Conservation (phyloP, 2,888 invertebrate genomes). For the Myathropa florea region DNA sequence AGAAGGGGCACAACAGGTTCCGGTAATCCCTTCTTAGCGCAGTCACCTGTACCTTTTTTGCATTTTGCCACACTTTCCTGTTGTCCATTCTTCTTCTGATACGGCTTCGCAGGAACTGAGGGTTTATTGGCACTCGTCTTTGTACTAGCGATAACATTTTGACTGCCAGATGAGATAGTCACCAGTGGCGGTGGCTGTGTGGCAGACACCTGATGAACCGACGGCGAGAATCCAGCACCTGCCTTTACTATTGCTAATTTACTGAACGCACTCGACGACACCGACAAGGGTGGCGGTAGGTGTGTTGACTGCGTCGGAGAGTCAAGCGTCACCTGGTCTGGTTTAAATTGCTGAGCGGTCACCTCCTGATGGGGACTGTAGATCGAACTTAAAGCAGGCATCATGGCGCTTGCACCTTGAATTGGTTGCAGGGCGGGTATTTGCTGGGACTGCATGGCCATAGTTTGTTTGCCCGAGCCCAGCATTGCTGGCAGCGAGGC, state of each 20-base stretch:
- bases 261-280: slow-evolving; percentile 62
- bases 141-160: slow-evolving; percentile 50
- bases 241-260: slow-evolving; percentile 60
- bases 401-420: slow-evolving; percentile 71
- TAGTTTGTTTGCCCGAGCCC: slow-evolving; percentile 68
- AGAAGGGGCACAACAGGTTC: slow-evolving; percentile 8
- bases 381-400: slow-evolving; percentile 78
- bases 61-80: slow-evolving; percentile 71
- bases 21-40: slow-evolving; percentile 5
- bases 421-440: slow-evolving; percentile 79
- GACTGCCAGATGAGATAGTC: slow-evolving; percentile 73
- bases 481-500: slow-evolving; percentile 79
- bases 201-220: slow-evolving; percentile 63
- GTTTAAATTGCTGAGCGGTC: slow-evolving; percentile 63
- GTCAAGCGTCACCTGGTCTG: slow-evolving; percentile 63
- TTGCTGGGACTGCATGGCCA: slow-evolving; percentile 67
- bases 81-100: slow-evolving; percentile 73
- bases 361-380: slow-evolving; percentile 74
- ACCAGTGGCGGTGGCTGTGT: slow-evolving; percentile 76
- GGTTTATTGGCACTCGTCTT: slow-evolving; percentile 58
- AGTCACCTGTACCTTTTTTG: slow-evolving; percentile 26
- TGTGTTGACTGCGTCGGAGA: slow-evolving; percentile 65
- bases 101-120: slow-evolving; percentile 74
- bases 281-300: slow-evolving; percentile 49
- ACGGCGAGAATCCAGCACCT: slow-evolving; percentile 39